phyloP scores from a whole-genome alignment of 2,888 invertebrate species.

The Polia nebulosa region DNA sequence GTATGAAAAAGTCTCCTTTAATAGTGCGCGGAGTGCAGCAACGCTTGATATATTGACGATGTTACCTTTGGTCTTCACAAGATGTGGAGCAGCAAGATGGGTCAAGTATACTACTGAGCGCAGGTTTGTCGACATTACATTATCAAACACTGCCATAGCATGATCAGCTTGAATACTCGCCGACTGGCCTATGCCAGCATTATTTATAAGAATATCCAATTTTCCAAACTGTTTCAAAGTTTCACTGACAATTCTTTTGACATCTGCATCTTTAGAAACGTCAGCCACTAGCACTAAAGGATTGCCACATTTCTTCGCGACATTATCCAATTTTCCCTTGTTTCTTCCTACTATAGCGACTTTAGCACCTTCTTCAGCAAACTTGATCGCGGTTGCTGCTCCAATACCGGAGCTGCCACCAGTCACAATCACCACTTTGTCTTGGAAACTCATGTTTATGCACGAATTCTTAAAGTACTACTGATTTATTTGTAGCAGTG shows the following conservation, averaged over 20 bases:
- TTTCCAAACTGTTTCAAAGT: slow-evolving; percentile 24
- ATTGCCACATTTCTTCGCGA: slow-evolving; percentile 36
- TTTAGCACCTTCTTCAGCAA: slow-evolving; percentile 61
- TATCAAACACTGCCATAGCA: slow-evolving; percentile 49
- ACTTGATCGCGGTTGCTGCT: slow-evolving; percentile 62
- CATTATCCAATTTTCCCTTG: slow-evolving; percentile 52
- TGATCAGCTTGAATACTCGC: slow-evolving; percentile 13
- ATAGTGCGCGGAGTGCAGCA: slow-evolving; percentile 4
- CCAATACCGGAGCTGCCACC: slow-evolving; percentile 71
- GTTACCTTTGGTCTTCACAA: slow-evolving; percentile 84
- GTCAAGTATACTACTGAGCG: slow-evolving; percentile 55
- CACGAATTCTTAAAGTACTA: neutral
- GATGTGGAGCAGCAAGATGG: slow-evolving; percentile 60
- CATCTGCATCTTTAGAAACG: slow-evolving; percentile 36
- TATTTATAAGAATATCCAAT: slow-evolving; percentile 38
- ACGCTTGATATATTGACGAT: slow-evolving; percentile 93
- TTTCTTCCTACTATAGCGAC: slow-evolving; percentile 65
- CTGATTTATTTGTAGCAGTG: neutral
- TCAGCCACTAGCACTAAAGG: slow-evolving; percentile 36
- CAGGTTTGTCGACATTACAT: slow-evolving; percentile 51
- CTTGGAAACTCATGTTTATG: slow-evolving; percentile 64
- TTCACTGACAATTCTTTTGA: slow-evolving; percentile 33
- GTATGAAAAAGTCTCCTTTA: slow-evolving; percentile 39
- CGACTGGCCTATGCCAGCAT: slow-evolving; percentile 8
- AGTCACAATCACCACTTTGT: slow-evolving; percentile 69